These are phyloP conservation scores for Yponomeuta malinellus DNA, from an alignment of 2,888 invertebrate species.

Conservation along the genomic window DNA sequence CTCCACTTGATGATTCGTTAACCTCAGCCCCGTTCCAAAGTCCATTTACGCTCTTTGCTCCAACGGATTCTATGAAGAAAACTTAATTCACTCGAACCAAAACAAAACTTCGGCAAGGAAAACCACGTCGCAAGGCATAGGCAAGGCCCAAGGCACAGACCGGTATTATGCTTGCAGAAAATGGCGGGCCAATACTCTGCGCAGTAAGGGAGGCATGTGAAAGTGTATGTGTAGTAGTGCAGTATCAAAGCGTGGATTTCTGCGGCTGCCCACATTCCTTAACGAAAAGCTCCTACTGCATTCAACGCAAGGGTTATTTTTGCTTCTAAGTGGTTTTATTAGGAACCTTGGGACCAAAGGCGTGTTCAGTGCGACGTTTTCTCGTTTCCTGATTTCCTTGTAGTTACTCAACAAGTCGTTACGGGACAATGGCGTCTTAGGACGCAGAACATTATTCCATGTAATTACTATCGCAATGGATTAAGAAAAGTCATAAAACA, in stretches of 20 bases:
- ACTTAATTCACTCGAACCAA: background rate
- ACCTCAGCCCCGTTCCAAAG: constrained; percentile 23
- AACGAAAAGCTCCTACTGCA: background rate
- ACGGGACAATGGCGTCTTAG: background rate
- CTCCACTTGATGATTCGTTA: constrained; percentile 38
- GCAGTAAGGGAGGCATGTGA: constrained; percentile 32
- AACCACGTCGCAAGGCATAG: background rate
- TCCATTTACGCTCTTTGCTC: constrained; percentile 19
- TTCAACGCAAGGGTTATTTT: background rate
- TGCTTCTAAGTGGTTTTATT: background rate
- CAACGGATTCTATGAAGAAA: background rate
- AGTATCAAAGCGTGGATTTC: constrained; percentile 43
- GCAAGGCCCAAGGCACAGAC: background rate
- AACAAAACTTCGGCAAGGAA: background rate
- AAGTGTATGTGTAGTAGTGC: constrained; percentile 34
- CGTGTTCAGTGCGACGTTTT: constrained; percentile 48
- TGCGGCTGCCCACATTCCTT: constrained; percentile 25
- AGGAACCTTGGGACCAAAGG: constrained; percentile 30
- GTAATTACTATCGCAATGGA: background rate
- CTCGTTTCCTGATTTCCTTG: constrained; percentile 47
- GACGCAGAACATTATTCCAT: background rate
- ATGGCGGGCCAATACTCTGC: constrained; percentile 41
- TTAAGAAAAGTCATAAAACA: background rate
- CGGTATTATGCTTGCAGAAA: constrained; percentile 27
- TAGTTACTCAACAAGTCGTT: constrained; percentile 24